Base-by-base conservation (phyloP, 1,140 invertebrate genomes). In the Latrodectus geometricus region DNA sequence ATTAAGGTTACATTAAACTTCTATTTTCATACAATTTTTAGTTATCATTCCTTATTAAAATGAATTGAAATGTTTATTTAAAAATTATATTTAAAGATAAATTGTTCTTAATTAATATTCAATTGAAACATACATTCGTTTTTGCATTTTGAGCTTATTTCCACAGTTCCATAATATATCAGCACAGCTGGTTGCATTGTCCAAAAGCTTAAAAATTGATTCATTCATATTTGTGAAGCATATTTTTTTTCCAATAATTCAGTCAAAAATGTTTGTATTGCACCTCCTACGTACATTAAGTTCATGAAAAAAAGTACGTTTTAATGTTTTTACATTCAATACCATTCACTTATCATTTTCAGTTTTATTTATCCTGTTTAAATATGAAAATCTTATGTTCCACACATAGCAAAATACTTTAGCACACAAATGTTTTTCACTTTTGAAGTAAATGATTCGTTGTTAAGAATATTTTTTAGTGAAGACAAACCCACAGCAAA, bases 231-330 rank as follows among this genome's bases (percentile, higher is more conserved):
- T 9, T 17, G 20, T 50, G n/a, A 9, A 17, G 9, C 52, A 20
- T 75, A 1, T 21, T 3, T 48, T 15, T 74, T 20, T 8, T 20
- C 15, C 4, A 4, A 23, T 17, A 56, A 9, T 0, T 61, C 23
- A 35, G 49, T 21, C 9, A 56, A 21, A 76, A 35, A 61, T 35
- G 54, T 76, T 76, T 54, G 35, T 76, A 76, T 76, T 76, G 74
- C 74, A 76, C 74, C 74, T 8, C 74, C 5, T 21, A 75, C 73
- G 50, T 75, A 54, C 49, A 76, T 35, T 35, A 35, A 35, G 35
- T 35, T 35, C 35, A 35, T 35, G 35, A 35, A 35, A 35, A n/a
- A 3, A 35, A 35, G 35, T 35, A 35, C 35, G 35, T 35, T 35
- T 35, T 35, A 35, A 35, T 35, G 35, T 35, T 35, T 48, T 15